phyloP scores from a whole-genome alignment of 2,113 vertebrate genomes.

The Gobius niger region DNA sequence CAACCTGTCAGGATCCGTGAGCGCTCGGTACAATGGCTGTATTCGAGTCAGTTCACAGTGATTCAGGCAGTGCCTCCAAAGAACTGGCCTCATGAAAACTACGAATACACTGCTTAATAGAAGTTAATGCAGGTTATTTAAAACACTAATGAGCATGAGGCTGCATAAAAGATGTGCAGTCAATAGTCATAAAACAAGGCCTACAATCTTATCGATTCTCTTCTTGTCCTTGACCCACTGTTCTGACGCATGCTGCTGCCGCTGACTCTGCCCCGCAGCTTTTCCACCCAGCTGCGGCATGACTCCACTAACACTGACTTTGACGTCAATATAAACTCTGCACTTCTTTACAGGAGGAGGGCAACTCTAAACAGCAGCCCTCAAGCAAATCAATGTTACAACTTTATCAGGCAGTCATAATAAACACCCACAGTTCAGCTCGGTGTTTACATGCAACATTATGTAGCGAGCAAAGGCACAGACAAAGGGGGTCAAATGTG shows the following conservation, averaged over 20 bases:
- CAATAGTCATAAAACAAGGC: too few species aligned
- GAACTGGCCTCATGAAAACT: too few species aligned
- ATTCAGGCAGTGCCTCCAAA: too few species aligned
- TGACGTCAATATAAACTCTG: slow-evolving; percentile 3
- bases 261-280: slow-evolving; percentile 8
- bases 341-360: background rate
- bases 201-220: background rate
- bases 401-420: background rate
- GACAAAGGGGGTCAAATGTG: background rate
- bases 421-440: slow-evolving; percentile 1
- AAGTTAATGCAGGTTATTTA: too few species aligned
- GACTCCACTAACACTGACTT: slow-evolving; percentile 17
- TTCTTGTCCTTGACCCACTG: slow-evolving; percentile 4
- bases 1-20: too few species aligned
- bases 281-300: slow-evolving; percentile 8
- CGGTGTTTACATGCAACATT: background rate
- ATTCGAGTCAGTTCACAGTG: too few species aligned
- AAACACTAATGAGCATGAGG: too few species aligned
- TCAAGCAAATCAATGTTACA: slow-evolving; percentile 2
- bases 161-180: too few species aligned
- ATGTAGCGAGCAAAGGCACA: background rate
- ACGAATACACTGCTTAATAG: too few species aligned
- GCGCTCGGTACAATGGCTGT: too few species aligned
- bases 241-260: slow-evolving; percentile 3
- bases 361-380: background rate